phyloP scores from a whole-genome alignment of 2,797 vertebrate species.

The Muraenolepis orangiensis region DNA sequence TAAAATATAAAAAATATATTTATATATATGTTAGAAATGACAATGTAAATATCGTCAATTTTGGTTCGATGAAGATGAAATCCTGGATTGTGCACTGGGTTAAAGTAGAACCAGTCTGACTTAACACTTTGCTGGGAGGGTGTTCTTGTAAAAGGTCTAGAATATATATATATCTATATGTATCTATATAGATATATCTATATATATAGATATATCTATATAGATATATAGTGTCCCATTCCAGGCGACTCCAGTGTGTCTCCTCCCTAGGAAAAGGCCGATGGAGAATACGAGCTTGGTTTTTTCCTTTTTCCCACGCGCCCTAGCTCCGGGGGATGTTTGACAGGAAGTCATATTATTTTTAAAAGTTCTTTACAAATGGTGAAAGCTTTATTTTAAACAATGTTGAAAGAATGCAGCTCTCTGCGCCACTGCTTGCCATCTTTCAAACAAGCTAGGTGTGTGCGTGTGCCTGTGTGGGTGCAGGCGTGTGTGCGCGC shows the following conservation, averaged over 20 bases:
- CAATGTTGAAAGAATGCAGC: conserved; percentile 1
- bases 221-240: too few relatives aligned
- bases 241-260: neutral
- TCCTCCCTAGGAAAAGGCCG: neutral
- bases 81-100: neutral
- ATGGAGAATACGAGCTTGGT: neutral
- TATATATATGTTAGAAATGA: too few relatives aligned
- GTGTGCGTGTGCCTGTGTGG: conserved; percentile 2
- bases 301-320: conserved; percentile 5
- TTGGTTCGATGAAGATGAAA: neutral
- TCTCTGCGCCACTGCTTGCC: neutral
- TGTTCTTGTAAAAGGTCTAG: neutral
- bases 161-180: too few relatives aligned
- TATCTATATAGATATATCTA: too few relatives aligned
- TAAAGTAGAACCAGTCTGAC: neutral
- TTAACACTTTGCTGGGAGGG: neutral
- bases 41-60: neutral
- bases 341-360: conserved; percentile 12
- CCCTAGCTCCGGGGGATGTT: neutral
- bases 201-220: too few relatives aligned
- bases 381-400: conserved; percentile 11
- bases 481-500: neutral
- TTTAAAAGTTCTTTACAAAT: conserved; percentile 1
- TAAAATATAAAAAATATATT: neutral
- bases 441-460: neutral